Conservation (phyloP, 2,797 vertebrate genomes). For the Eospalax fontanierii region DNA sequence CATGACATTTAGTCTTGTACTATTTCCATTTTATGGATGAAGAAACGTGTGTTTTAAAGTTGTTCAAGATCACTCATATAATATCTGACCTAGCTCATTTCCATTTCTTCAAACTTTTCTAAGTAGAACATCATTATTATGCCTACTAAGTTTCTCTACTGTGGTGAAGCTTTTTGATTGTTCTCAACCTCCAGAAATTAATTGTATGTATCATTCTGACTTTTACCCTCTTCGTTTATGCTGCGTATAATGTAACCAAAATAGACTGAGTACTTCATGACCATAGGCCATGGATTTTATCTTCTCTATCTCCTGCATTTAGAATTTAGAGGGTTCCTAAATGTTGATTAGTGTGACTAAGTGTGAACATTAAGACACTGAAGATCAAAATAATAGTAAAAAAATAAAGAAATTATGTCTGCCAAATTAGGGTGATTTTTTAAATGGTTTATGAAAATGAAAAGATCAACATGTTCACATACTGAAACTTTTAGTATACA, state of each 20-base stretch:
- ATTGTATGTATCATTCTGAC: slow-evolving; percentile 53
- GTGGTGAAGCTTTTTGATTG: slow-evolving; percentile 9
- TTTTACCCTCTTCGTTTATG: slow-evolving; percentile 28
- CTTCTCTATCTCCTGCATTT: slow-evolving; percentile 30
- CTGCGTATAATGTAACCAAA: slow-evolving; percentile 44
- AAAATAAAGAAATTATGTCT: slow-evolving; percentile 51
- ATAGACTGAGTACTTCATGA: slow-evolving; percentile 16
- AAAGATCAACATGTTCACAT: slow-evolving; percentile 35
- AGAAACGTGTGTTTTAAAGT: slow-evolving; percentile 6
- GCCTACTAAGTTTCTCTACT: not conserved
- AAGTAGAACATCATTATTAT: slow-evolving; percentile 12
- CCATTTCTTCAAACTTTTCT: slow-evolving; percentile 10
- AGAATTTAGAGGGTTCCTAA: slow-evolving; percentile 33
- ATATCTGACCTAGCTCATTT: not conserved
- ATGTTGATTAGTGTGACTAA: slow-evolving; percentile 37
- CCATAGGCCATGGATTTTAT: slow-evolving; percentile 13
- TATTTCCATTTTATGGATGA: slow-evolving; percentile 5
- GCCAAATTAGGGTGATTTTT: slow-evolving; percentile 17
- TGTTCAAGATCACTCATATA: not conserved
- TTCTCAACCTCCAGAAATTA: slow-evolving; percentile 50
- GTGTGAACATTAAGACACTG: slow-evolving; percentile 32
- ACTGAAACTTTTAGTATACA: slow-evolving; percentile 32
- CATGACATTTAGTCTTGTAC: slow-evolving; percentile 40
- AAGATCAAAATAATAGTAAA: slow-evolving; percentile 64
- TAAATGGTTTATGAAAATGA: slow-evolving; percentile 30